A percentile compares a stretch with the other conserved stretches of the same genome.
Conservation (phyloP, 2,113 vertebrate genomes). For the Polypterus senegalus region DNA sequence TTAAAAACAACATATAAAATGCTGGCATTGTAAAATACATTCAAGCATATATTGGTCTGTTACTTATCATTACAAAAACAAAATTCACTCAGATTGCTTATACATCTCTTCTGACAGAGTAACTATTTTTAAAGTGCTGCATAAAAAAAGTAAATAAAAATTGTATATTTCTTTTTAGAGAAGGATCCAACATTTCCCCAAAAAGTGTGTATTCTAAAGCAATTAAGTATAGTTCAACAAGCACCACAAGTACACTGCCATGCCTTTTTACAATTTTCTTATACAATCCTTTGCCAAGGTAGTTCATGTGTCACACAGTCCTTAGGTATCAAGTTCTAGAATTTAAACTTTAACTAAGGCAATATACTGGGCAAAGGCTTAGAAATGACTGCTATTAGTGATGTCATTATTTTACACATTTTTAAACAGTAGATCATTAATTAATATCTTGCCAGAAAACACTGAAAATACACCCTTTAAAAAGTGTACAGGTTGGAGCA, state of each 20-base stretch:
- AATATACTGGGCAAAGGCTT: too few species aligned
- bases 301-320: too few species aligned
- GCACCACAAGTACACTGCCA: conserved; percentile 7
- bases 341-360: too few species aligned
- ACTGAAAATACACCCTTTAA: not conserved
- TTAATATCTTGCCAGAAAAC: conserved; percentile 5
- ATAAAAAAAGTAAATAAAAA: not conserved
- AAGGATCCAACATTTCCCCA: not conserved
- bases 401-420: too few species aligned
- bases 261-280: not conserved
- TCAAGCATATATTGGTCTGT: conserved; percentile 1
- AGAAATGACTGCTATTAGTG: too few species aligned
- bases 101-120: not conserved
- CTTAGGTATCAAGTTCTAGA: too few species aligned
- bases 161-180: conserved; percentile 11
- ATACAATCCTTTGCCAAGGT: not conserved
- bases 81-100: conserved; percentile 1
- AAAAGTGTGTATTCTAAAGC: too few species aligned
- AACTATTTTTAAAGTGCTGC: not conserved
- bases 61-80: conserved; percentile 1
- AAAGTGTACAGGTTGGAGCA: not conserved
- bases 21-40: conserved; percentile 11
- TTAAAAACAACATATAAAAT: not conserved
- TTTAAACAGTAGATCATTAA: too few species aligned
- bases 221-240: not conserved